Evolutionary conservation across 92 coral and sea anemone species (phyloP), one percentile per base, ranked within the genome.

Genomic region (Epizoanthus scotinus): DNA sequence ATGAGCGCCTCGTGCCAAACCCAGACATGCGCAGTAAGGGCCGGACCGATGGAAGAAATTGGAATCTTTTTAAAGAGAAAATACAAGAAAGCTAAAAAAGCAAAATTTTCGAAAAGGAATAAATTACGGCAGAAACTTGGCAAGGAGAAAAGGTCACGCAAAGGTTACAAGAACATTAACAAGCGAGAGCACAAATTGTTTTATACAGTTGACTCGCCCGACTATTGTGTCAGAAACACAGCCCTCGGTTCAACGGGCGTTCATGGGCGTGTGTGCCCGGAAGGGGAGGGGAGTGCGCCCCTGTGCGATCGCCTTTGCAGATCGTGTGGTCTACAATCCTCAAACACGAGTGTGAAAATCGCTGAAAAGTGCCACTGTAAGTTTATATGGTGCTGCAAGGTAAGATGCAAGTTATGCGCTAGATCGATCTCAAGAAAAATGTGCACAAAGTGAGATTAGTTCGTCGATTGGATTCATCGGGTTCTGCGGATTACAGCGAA

Each of bases 371-470:
- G 98, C 60, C 87, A 81, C 56, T 94, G 98, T 74, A 85, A 89
- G 85, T 94, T 94, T 53, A 84, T 82, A 10, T 94, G 98, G 98
- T 94, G 98, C 75, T 94, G 98, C 67, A 73, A 63, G 13, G 96
- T 94, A 12, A 54, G 62, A 25, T 94, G 98, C 26, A 71, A 85
- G 25, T 59, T 55, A 0, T 94, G 98, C 70, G 36, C 68, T 64
- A 62, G 31, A 27, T 4, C 34, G 19, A 70, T 67, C 53, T 0
- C 77, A 50, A 78, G 77, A 15, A 81, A 67, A 21, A 84, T 73
- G 3, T 90, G 94, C 26, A 67, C 15, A 2, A 80, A n/a, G 69
- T 66, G 5, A 65, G 52, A 47, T 9, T 15, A 47, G 14, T 47
- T 47, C 1, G 15, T 47, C 14, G 12, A 3, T 47, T 10, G 12